These are phyloP conservation scores for Liposcelis brunnea DNA, from an alignment of 2,888 invertebrate species.

Conservation along the genomic window DNA sequence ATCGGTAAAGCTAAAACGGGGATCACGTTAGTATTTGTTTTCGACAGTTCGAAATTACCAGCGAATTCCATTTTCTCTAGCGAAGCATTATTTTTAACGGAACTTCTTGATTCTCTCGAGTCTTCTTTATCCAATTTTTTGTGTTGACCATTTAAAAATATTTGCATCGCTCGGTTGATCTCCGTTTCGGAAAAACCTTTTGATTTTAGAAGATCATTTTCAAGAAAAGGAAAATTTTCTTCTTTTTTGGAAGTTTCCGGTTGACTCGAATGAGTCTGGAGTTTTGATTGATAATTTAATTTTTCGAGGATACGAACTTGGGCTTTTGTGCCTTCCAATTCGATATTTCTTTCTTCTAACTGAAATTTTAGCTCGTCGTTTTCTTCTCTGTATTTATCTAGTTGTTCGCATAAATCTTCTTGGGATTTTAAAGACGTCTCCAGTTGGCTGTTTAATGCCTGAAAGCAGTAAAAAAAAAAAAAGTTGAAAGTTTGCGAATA, in stretches of 20 bases:
- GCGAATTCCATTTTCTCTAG: too few species aligned
- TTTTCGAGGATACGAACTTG: conserved; percentile 47
- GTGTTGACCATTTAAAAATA: neutral
- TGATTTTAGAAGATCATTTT: conserved; percentile 1
- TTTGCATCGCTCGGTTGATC: conserved; percentile 1
- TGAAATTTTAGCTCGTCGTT: conserved; percentile 67
- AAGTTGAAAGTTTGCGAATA: conserved; percentile 9
- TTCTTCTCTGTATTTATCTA: conserved; percentile 58
- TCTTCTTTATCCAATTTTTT: too few species aligned
- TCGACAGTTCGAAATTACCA: too few species aligned
- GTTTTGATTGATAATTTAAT: neutral
- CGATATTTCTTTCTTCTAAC: conserved; percentile 68
- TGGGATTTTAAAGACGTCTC: conserved; percentile 50
- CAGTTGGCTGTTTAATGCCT: conserved; percentile 56
- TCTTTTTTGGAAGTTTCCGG: neutral
- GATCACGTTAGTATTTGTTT: too few species aligned
- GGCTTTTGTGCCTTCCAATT: conserved; percentile 65
- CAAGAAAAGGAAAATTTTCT: conserved; percentile 2
- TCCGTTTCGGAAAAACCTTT: conserved; percentile 6
- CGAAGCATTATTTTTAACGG: too few species aligned
- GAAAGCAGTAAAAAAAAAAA: conserved; percentile 21
- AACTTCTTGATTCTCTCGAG: too few species aligned
- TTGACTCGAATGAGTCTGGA: neutral
- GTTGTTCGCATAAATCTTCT: conserved; percentile 41
- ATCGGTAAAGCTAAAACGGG: too few species aligned